phyloP scores from a whole-genome alignment of 2,797 vertebrate genomes.

The Diglossa cyanea region DNA sequence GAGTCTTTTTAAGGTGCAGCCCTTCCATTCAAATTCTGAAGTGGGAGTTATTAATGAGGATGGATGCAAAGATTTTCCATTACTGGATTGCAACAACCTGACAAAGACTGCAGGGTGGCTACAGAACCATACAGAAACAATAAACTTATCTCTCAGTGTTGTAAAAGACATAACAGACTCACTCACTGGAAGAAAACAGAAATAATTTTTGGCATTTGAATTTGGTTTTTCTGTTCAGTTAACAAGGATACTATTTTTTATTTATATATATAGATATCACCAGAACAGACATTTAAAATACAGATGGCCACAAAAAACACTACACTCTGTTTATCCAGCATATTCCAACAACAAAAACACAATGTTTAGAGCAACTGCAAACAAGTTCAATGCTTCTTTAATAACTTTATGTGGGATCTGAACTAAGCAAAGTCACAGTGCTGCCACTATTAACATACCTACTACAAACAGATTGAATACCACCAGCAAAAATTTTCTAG shows the following conservation, averaged over 20 bases:
- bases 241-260: background rate
- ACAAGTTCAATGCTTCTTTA: background rate
- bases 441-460: background rate
- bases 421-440: background rate
- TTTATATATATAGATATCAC: background rate
- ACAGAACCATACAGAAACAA: background rate
- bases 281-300: background rate
- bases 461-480: background rate
- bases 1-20: background rate
- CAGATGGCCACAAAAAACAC: background rate
- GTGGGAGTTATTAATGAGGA: background rate
- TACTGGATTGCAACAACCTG: background rate
- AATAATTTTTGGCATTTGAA: background rate
- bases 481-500: background rate
- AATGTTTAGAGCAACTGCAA: background rate
- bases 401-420: background rate
- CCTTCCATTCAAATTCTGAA: background rate
- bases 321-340: background rate
- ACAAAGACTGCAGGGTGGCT: background rate
- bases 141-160: background rate
- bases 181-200: background rate
- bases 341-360: background rate
- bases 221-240: background rate
- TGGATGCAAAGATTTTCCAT: background rate
- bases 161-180: background rate